Conservation (phyloP, 2,888 invertebrate genomes). For the Pollenia griseotomentosa region DNA sequence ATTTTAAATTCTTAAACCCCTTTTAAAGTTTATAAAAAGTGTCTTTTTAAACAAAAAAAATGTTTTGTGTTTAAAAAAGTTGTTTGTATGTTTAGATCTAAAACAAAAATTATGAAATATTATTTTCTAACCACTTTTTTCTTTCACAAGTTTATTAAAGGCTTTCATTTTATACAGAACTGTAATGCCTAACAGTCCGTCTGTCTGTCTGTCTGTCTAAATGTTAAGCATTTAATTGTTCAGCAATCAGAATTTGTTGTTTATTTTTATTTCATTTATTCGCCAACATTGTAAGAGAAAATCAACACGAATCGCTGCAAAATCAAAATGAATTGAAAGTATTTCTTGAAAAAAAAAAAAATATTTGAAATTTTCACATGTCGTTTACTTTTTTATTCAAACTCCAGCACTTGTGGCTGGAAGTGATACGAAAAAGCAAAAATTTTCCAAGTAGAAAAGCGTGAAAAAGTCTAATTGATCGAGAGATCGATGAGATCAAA, state of each 20-base stretch:
- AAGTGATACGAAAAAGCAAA: neutral
- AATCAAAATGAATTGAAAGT: neutral
- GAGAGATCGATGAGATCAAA: constrained; percentile 67
- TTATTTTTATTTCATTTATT: constrained; percentile 9
- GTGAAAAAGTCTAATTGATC: constrained; percentile 70
- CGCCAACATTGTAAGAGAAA: constrained; percentile 40
- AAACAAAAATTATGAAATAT: too few relatives aligned
- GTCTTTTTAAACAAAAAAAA: too few relatives aligned
- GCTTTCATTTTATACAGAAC: too few relatives aligned
- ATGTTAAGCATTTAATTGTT: constrained; percentile 50
- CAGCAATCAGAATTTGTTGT: neutral
- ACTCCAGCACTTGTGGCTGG: constrained; percentile 34
- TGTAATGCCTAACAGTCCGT: neutral
- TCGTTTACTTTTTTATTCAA: constrained; percentile 4
- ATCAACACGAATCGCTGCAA: constrained; percentile 44
- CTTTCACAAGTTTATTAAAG: too few relatives aligned
- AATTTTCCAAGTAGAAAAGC: constrained; percentile 40
- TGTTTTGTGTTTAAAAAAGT: too few relatives aligned
- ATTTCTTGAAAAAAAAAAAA: constrained; percentile 9
- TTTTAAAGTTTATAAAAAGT: too few relatives aligned
- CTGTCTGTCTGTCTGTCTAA: neutral
- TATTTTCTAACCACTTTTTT: too few relatives aligned
- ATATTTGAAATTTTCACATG: constrained; percentile 64
- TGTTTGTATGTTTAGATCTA: too few relatives aligned
- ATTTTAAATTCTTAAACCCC: too few relatives aligned